Base-by-base conservation (phyloP, 2,113 vertebrate species). In the Phylloscopus whistleri region DNA sequence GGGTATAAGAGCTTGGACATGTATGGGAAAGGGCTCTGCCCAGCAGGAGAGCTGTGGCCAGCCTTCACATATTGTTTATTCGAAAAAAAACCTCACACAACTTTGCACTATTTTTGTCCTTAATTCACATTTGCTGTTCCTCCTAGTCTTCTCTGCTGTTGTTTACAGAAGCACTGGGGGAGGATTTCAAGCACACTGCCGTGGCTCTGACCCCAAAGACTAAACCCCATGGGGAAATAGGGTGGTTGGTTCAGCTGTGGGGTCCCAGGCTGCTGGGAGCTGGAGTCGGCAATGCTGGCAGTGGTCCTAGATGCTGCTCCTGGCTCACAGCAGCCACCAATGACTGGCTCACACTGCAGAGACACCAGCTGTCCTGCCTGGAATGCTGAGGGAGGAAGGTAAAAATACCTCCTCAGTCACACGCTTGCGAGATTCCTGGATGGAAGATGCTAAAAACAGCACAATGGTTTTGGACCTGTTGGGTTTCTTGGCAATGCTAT, bases 241-340 rank as follows among this genome's bases (percentile, higher is more conserved):
- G 0, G 2, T 12, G 3, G 24, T 26, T 62, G 41, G 30, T 68
- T 51, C 51, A 44, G 46, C 52, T 6, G 2, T 0, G 1, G 53
- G 53, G 53, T 73, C 59, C 44, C 0, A 0, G n/a, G n/a, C 30
- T 6, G 1, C 59, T 11, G 3, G 46, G 59, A 68, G 9, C 33
- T 73, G 68, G 49, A 73, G 20, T 4, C 0, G 0, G 33, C 35
- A 59, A 23, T 55, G 26, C 39, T 68, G 49, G 68, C 9, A 1
- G 31, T 0, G 0, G 13, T 46, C 27, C 51, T 4, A 5, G 53
- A 48, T 86, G 20, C 56, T 44, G 43, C 20, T 56, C 52, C 37
- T 1, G 1, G 43, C 60, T 67, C 56, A 49, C 2, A 1, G 49
- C 37, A 59, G 51, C 44, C 46, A 33, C 60, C 4, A 2, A 46